These are phyloP conservation scores for Fundulus diaphanus DNA, from an alignment of 2,797 vertebrate species.

Conservation along the genomic window DNA sequence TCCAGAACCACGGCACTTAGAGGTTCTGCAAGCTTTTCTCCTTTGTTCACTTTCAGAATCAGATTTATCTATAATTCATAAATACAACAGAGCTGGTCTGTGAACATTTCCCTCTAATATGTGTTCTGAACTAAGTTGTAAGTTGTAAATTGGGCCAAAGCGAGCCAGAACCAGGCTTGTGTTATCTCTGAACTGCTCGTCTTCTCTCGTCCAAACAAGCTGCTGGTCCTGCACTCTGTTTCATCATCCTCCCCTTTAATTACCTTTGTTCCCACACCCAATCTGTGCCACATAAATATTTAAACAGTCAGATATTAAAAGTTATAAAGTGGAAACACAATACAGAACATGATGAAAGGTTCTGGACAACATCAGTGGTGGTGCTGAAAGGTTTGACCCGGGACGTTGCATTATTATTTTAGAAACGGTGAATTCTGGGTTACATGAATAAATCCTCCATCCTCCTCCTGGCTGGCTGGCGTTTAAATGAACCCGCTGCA, in stretches of 20 bases:
- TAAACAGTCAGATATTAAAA: slow-evolving; percentile 1
- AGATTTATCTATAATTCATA: background rate
- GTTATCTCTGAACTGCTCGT: no score
- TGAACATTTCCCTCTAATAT: background rate
- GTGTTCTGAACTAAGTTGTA: background rate
- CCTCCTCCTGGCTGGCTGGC: no score
- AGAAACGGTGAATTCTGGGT: no score
- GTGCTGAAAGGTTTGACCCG: background rate
- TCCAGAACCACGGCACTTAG: background rate
- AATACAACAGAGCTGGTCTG: background rate
- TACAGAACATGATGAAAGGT: background rate
- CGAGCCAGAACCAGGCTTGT: background rate
- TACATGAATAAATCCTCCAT: no score
- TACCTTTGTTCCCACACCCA: background rate
- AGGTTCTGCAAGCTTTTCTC: background rate
- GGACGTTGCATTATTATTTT: background rate
- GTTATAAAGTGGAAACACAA: background rate
- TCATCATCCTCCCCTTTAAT: background rate
- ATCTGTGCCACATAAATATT: background rate
- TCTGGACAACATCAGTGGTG: background rate
- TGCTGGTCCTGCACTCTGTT: no score
- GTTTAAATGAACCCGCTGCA: no score
- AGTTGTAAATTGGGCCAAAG: background rate
- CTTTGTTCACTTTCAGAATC: background rate
- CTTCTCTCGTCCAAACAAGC: no score